A percentile compares a stretch with the other conserved stretches of the same genome.
Conservation (phyloP, 2,797 vertebrate genomes). For the Syndactyla subalaris region DNA sequence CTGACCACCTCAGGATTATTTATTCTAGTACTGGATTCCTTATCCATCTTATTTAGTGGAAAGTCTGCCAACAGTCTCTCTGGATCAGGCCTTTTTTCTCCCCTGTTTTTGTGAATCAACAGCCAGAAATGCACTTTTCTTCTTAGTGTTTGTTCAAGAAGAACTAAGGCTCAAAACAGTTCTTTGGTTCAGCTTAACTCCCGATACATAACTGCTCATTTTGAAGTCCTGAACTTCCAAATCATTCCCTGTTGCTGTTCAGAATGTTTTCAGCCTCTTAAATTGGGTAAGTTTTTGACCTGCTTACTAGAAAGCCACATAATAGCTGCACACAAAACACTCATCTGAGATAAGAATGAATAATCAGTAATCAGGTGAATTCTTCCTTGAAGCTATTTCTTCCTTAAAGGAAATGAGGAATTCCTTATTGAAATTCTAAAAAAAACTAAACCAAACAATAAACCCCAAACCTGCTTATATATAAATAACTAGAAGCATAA, state of each 20-base stretch:
- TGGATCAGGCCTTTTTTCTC: neutral
- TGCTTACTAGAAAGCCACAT: neutral
- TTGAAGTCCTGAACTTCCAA: neutral
- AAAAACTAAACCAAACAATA: neutral
- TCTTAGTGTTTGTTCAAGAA: neutral
- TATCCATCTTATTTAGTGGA: neutral
- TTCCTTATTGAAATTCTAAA: neutral
- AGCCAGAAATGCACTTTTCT: neutral
- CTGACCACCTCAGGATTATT: neutral
- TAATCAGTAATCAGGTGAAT: neutral
- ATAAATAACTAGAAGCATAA: neutral
- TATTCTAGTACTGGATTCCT: neutral
- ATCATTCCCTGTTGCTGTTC: neutral
- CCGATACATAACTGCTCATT: neutral
- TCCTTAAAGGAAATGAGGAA: neutral
- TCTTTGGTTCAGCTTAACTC: neutral
- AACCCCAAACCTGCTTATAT: neutral
- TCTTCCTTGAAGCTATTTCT: neutral
- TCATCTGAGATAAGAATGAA: neutral
- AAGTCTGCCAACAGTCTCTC: neutral
- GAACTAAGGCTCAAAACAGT: neutral
- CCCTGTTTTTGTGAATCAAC: neutral
- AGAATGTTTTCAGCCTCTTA: neutral
- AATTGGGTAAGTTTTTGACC: fast-evolving
- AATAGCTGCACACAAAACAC: neutral